These are phyloP conservation scores for Stratiomys singularior DNA, from an alignment of 2,888 invertebrate species.

Conservation along the genomic window DNA sequence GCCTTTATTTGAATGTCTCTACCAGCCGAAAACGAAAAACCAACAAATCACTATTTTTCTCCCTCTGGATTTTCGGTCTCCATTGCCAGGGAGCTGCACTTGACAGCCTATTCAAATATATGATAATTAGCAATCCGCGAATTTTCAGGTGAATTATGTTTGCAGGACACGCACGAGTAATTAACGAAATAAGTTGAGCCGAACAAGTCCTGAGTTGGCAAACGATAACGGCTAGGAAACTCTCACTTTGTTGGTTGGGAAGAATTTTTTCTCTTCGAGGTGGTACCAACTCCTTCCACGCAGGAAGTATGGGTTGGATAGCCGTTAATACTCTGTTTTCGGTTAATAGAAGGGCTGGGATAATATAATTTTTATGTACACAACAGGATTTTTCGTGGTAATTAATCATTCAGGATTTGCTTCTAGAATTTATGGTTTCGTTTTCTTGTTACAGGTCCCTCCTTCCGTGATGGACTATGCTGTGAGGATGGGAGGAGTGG, in stretches of 20 bases:
- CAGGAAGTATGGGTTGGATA: not conserved
- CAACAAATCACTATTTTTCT: too few species aligned
- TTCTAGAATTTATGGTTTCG: constrained; percentile 46
- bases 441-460: constrained; percentile 42
- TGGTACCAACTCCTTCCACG: constrained; percentile 16
- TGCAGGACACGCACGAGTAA: constrained; percentile 52
- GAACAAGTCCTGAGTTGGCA: constrained; percentile 46
- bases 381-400: constrained; percentile 50
- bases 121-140: constrained; percentile 46
- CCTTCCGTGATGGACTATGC: constrained; percentile 3
- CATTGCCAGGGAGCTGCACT: constrained; percentile 1
- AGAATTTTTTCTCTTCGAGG: not conserved
- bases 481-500: not conserved
- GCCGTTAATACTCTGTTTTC: constrained; percentile 33
- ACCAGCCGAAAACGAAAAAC: too few species aligned
- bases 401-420: constrained; percentile 52
- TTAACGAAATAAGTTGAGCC: constrained; percentile 50
- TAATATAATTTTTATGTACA: constrained; percentile 51
- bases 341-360: constrained; percentile 36
- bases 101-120: constrained; percentile 43
- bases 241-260: constrained; percentile 36
- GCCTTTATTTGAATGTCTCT: too few species aligned
- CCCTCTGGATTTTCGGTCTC: not conserved
- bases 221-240: constrained; percentile 44
- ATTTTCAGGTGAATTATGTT: constrained; percentile 52